Conservation (phyloP, 2,888 invertebrate genomes). For the Atethmia centrago region DNA sequence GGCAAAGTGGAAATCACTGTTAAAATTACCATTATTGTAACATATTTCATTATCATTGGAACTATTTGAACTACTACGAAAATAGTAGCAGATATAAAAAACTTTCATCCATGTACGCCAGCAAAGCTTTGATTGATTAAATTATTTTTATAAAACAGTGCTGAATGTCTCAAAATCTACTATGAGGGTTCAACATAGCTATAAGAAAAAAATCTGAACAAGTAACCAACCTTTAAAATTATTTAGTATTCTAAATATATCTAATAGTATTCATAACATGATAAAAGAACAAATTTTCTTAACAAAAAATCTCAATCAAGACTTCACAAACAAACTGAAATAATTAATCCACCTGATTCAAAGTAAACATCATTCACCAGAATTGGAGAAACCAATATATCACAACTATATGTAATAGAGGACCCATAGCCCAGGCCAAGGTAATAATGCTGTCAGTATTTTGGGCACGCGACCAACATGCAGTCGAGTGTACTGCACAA, state of each 20-base stretch:
- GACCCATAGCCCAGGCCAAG: constrained; percentile 36
- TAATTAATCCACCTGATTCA: neutral
- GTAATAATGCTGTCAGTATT: constrained; percentile 61
- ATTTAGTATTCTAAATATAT: neutral
- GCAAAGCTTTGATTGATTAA: neutral
- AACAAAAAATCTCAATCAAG: neutral
- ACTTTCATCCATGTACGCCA: neutral
- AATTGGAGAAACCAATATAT: constrained; percentile 23
- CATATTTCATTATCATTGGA: neutral
- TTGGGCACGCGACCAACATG: constrained; percentile 62
- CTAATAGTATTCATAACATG: too few relatives aligned
- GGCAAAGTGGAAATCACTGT: neutral
- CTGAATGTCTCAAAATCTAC: neutral
- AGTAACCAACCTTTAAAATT: neutral
- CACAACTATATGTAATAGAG: constrained; percentile 34
- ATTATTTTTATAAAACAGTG: neutral
- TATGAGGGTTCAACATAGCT: neutral
- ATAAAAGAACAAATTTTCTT: neutral
- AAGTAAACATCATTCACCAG: constrained; percentile 10
- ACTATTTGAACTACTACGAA: neutral
- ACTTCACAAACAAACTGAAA: neutral
- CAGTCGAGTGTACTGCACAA: constrained; percentile 49
- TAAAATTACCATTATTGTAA: neutral
- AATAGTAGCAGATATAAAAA: neutral
- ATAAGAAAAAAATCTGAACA: neutral